These are phyloP conservation scores for Grammomys surdaster DNA, from an alignment of 2,113 vertebrate species.

Conservation along the genomic window DNA sequence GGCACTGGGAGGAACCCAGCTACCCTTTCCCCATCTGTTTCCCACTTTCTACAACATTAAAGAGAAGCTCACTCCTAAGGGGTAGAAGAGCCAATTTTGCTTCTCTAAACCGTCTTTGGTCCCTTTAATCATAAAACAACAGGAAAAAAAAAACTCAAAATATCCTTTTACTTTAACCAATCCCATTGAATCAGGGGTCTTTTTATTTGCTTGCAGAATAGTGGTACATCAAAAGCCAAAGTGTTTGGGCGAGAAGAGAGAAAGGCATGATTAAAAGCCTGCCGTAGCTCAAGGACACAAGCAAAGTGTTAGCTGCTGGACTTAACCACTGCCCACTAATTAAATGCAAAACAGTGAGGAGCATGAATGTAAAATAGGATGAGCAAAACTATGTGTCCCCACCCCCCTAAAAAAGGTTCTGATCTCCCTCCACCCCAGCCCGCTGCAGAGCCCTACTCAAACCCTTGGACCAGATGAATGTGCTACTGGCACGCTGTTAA, in stretches of 20 bases:
- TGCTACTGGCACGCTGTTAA: slow-evolving; percentile 13
- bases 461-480: slow-evolving; percentile 25
- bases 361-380: slow-evolving; percentile 3
- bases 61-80: neutral
- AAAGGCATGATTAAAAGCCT: slow-evolving; percentile 62
- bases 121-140: slow-evolving; percentile 83
- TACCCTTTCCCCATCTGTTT: neutral
- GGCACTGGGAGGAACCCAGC: neutral
- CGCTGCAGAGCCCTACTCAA: slow-evolving; percentile 4
- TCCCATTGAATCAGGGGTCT: slow-evolving; percentile 57
- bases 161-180: slow-evolving; percentile 67
- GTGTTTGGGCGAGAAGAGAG: neutral
- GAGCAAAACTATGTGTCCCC: neutral
- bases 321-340: slow-evolving; percentile 71
- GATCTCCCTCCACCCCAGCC: neutral
- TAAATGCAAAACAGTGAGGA: slow-evolving; percentile 67
- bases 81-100: slow-evolving; percentile 57
- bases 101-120: slow-evolving; percentile 73
- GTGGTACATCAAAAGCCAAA: slow-evolving; percentile 58
- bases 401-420: neutral
- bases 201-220: slow-evolving; percentile 46
- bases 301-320: slow-evolving; percentile 61
- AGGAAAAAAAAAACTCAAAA: slow-evolving; percentile 58
- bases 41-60: slow-evolving; percentile 17
- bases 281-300: slow-evolving; percentile 7